phyloP scores from a whole-genome alignment of 1,140 invertebrate species.

The Formica exsecta region DNA sequence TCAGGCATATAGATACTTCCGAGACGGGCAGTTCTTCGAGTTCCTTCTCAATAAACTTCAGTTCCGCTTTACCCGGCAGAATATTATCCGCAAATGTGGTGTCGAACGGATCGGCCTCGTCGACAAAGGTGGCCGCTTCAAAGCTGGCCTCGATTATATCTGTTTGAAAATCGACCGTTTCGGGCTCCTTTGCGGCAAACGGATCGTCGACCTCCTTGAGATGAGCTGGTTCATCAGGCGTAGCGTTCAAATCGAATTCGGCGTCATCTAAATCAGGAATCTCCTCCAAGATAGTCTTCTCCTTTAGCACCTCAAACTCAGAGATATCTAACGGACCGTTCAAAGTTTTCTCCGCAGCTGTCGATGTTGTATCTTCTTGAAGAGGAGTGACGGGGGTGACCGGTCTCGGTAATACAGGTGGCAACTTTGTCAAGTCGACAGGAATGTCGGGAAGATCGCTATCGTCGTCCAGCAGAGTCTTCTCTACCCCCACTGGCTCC shows the following conservation, averaged over 20 bases:
- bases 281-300: slow-evolving; percentile 84
- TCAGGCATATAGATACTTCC: slow-evolving; percentile 82
- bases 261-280: slow-evolving; percentile 85
- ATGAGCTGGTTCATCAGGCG: slow-evolving; percentile 66
- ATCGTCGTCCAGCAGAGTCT: slow-evolving; percentile 92
- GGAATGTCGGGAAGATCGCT: slow-evolving; percentile 88
- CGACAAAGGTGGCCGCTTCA: slow-evolving; percentile 83
- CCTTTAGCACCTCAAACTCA: slow-evolving; percentile 82
- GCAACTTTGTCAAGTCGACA: slow-evolving; percentile 88
- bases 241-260: slow-evolving; percentile 83
- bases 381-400: slow-evolving; percentile 68
- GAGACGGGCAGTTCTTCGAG: slow-evolving; percentile 85
- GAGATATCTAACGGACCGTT: slow-evolving; percentile 79
- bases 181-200: slow-evolving; percentile 82
- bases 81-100: slow-evolving; percentile 94
- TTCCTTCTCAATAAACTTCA: slow-evolving; percentile 89
- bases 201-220: slow-evolving; percentile 83
- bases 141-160: slow-evolving; percentile 84
- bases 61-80: slow-evolving; percentile 89
- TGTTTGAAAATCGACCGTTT: slow-evolving; percentile 70
- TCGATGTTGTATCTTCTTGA: slow-evolving; percentile 49
- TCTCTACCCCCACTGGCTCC: slow-evolving; percentile 82
- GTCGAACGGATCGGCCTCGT: slow-evolving; percentile 93
- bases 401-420: slow-evolving; percentile 78
- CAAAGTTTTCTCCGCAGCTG: slow-evolving; percentile 64